Conservation (phyloP, 2,113 vertebrate genomes). For the Lepisosteus oculatus region DNA sequence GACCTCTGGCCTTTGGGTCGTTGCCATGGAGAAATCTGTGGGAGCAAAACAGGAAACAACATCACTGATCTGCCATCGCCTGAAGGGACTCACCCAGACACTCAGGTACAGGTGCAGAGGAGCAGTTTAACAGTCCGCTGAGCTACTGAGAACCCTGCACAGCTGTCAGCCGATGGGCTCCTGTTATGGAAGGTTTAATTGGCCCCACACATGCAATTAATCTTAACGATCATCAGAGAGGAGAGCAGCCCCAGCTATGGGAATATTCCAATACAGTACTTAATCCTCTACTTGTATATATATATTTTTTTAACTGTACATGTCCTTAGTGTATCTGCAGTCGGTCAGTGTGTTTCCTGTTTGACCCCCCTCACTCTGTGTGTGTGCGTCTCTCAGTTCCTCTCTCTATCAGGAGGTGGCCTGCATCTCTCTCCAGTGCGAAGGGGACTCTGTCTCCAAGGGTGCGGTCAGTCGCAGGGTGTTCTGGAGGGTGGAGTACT, state of each 20-base stretch:
- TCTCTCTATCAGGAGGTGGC: conserved; percentile 44
- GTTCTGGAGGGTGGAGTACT: conserved; percentile 61
- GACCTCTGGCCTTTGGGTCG: conserved; percentile 50
- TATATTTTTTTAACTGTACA: neutral
- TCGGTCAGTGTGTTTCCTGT: neutral
- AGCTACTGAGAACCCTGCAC: too few species aligned
- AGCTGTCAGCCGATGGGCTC: too few species aligned
- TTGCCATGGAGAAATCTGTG: conserved; percentile 53
- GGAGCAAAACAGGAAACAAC: conserved; percentile 51
- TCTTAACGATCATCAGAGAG: too few species aligned
- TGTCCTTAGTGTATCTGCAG: neutral
- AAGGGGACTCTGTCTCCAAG: conserved; percentile 21
- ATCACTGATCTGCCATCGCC: conserved; percentile 55
- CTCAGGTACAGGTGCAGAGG: conserved; percentile 28
- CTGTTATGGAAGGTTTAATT: too few species aligned
- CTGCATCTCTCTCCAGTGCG: conserved; percentile 50
- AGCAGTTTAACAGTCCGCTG: too few species aligned
- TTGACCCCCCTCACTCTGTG: neutral
- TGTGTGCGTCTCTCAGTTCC: conserved; percentile 30
- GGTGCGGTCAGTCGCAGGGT: conserved; percentile 21
- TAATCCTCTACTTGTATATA: too few species aligned
- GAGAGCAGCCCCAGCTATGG: too few species aligned
- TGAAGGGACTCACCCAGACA: conserved; percentile 12
- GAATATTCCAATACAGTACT: too few species aligned
- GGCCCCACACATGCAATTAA: too few species aligned